Evolutionary conservation across 2,888 invertebrate genomes (phyloP), one percentile per base, ranked within the genome.

Genomic region (Encarsia formosa): DNA sequence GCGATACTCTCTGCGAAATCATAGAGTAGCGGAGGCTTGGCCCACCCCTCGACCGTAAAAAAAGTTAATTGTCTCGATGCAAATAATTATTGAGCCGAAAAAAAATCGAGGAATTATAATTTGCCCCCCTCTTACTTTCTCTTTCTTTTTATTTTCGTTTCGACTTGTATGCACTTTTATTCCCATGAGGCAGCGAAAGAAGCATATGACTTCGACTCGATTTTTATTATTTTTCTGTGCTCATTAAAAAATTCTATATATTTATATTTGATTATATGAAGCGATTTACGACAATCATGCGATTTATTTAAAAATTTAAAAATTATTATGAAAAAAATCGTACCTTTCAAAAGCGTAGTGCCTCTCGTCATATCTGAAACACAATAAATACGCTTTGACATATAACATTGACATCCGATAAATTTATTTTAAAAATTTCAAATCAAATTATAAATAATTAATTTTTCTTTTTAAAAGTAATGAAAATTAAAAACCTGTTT

Each of bases 261-360:
- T 11, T 26, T 26, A 26, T 26, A 8, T 26, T 26, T 26, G 6
- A 6, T 6, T 26, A 26, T 8, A 9, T n/a, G 35, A 8, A 37
- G 19, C 37, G 18, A 5, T 37, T 6, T 37, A 37, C 19, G 19
- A 19, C 11, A 18, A 22, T 39, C n/a, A 39, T 13, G 20, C 9
- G 23, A 23, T 13, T 23, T 39, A 23, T 23, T n/a, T n/a, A n/a
- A n/a, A n/a, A n/a, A n/a, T 38, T 38, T 11, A n/a, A n/a, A n/a
- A n/a, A n/a, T n/a, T n/a, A n/a, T n/a, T n/a, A n/a, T n/a, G n/a
- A 34, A 34, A 34, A 15, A 40, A 49, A 39, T 52, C 49, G 43
- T 73, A 73, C 73, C 73, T 73, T 69, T 73, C 73, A 63, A 71
- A 73, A 66, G 71, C 72, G 70, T 71, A 73, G 71, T 73, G 73